Conservation (phyloP, 2,888 invertebrate species). For the Megaustenia siamemsis region DNA sequence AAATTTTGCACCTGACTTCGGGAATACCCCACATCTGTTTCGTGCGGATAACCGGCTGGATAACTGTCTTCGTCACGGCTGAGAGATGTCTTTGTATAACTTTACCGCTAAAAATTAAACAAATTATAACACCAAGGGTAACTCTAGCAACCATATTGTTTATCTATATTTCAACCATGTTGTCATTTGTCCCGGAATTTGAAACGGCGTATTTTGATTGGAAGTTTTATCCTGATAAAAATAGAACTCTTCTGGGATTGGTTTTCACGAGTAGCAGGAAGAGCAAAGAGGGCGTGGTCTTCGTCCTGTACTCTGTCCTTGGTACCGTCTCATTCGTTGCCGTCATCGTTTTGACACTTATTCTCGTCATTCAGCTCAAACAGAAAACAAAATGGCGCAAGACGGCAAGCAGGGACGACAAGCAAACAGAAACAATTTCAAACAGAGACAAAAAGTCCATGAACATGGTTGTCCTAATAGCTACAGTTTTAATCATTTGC, state of each 20-base stretch:
- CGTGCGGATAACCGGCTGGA: slow-evolving; percentile 13
- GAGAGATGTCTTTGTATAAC: slow-evolving; percentile 36
- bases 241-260: slow-evolving; percentile 16
- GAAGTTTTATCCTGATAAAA: slow-evolving; percentile 13
- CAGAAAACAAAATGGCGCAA: slow-evolving; percentile 14
- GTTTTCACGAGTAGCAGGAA: neutral
- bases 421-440: neutral
- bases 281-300: slow-evolving; percentile 27
- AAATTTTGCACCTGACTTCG: slow-evolving; percentile 5
- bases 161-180: neutral
- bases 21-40: slow-evolving; percentile 21
- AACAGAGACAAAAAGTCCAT: slow-evolving; percentile 24
- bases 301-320: neutral
- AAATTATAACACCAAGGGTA: neutral
- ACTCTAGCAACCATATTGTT: neutral
- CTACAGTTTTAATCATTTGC: slow-evolving; percentile 16
- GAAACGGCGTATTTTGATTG: slow-evolving; percentile 7
- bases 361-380: neutral
- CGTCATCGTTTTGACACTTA: slow-evolving; percentile 3
- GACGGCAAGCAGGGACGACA: neutral
- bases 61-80: slow-evolving; percentile 24
- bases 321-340: slow-evolving; percentile 13
- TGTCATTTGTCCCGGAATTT: slow-evolving; percentile 1
- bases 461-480: slow-evolving; percentile 16
- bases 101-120: slow-evolving; percentile 1